Conservation (phyloP, 1,140 invertebrate species). For the Drosophila guanche region DNA sequence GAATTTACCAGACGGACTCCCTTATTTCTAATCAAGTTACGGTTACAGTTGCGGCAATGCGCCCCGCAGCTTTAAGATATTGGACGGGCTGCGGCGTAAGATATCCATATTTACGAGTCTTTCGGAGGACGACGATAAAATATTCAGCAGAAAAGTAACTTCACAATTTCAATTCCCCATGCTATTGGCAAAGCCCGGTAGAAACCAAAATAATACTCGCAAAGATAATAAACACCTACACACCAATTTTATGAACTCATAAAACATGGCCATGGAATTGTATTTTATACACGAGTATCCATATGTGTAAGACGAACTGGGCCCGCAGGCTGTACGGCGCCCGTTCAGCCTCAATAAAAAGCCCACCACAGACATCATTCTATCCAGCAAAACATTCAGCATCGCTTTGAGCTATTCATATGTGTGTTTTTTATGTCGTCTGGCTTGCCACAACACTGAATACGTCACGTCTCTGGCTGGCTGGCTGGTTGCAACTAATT, state of each 20-base stretch:
- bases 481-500: too few relatives aligned
- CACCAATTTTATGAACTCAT: slow-evolving; percentile 76
- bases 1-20: slow-evolving; percentile 7
- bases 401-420: slow-evolving; percentile 20
- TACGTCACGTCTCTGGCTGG: slow-evolving; percentile 18
- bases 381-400: neutral
- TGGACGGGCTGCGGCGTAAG: slow-evolving; percentile 16
- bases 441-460: slow-evolving; percentile 19
- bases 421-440: slow-evolving; percentile 49
- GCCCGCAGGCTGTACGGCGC: slow-evolving; percentile 42
- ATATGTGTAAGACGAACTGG: slow-evolving; percentile 12
- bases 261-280: slow-evolving; percentile 73
- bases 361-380: neutral
- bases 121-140: slow-evolving; percentile 57
- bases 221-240: slow-evolving; percentile 72
- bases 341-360: slow-evolving; percentile 37
- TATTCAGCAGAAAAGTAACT: slow-evolving; percentile 71
- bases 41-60: slow-evolving; percentile 54
- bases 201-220: slow-evolving; percentile 54
- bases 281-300: slow-evolving; percentile 38
- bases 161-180: slow-evolving; percentile 77
- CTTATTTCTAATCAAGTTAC: slow-evolving; percentile 75
- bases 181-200: slow-evolving; percentile 16
- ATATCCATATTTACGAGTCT: slow-evolving; percentile 74
- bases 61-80: slow-evolving; percentile 68